These are phyloP conservation scores for Mus caroli DNA, from an alignment of 2,797 vertebrate genomes.

Conservation along the genomic window DNA sequence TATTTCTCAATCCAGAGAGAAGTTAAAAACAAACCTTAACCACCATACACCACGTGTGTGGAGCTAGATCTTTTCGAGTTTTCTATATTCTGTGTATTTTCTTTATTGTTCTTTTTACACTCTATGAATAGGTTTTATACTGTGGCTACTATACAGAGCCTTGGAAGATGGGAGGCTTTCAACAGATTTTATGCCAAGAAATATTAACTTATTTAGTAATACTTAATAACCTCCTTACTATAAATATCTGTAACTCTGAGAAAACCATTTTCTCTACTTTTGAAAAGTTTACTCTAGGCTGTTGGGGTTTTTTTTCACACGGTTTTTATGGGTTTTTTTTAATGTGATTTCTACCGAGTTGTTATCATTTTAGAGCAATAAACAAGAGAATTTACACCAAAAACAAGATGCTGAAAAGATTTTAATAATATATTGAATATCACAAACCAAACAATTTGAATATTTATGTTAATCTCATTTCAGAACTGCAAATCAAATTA, in stretches of 20 bases:
- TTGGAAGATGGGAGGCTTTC: neutral
- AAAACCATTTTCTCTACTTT: slow-evolving; percentile 20
- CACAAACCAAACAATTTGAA: slow-evolving; percentile 64
- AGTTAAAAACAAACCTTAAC: neutral
- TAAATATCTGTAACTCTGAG: slow-evolving; percentile 30
- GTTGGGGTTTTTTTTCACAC: slow-evolving; percentile 47
- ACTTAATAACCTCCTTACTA: slow-evolving; percentile 24
- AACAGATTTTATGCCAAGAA: slow-evolving; percentile 46
- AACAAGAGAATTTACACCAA: slow-evolving; percentile 54
- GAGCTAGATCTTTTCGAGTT: slow-evolving; percentile 36
- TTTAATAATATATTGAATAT: slow-evolving; percentile 54
- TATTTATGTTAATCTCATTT: slow-evolving; percentile 49
- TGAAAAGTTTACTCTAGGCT: slow-evolving; percentile 51
- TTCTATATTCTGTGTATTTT: slow-evolving; percentile 25
- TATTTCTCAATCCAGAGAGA: neutral
- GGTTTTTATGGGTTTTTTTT: slow-evolving; percentile 50
- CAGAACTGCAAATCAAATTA: slow-evolving; percentile 59
- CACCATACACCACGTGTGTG: neutral
- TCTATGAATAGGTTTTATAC: slow-evolving; percentile 32
- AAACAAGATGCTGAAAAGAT: slow-evolving; percentile 41
- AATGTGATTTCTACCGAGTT: slow-evolving; percentile 7
- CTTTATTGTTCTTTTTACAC: slow-evolving; percentile 25
- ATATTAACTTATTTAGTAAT: slow-evolving; percentile 57
- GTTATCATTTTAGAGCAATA: slow-evolving; percentile 47
- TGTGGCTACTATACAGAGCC: neutral